A percentile compares a stretch with the other conserved stretches of the same genome.
Conservation (phyloP, 2,888 invertebrate genomes). For the Aradus depressus region DNA sequence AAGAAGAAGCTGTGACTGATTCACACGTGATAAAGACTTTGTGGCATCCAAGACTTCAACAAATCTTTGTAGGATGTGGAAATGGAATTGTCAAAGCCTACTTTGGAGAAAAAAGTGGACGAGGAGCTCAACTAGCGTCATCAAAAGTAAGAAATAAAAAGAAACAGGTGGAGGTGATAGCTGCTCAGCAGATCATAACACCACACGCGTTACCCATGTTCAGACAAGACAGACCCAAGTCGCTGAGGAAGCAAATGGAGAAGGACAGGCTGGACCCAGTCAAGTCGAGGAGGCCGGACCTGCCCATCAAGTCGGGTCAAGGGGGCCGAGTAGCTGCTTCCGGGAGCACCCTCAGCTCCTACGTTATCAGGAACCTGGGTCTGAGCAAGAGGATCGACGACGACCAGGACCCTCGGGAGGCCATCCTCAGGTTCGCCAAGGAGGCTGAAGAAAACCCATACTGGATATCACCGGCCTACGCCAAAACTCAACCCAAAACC, state of each 20-base stretch:
- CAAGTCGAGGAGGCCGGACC: constrained; percentile 68
- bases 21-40: constrained; percentile 76
- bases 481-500: constrained; percentile 74
- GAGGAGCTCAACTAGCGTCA: constrained; percentile 85
- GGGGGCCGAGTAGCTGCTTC: constrained; percentile 91
- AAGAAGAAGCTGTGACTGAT: constrained; percentile 62
- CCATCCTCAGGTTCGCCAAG: constrained; percentile 86
- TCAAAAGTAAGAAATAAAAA: constrained; percentile 67
- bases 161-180: constrained; percentile 74
- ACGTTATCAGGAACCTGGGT: constrained; percentile 89
- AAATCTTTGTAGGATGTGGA: constrained; percentile 84
- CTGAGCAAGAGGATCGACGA: constrained; percentile 83
- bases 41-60: constrained; percentile 98
- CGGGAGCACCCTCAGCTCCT: constrained; percentile 91
- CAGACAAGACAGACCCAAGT: constrained; percentile 78
- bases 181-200: constrained; percentile 87
- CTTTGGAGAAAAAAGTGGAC: constrained; percentile 78
- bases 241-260: constrained; percentile 80
- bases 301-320: constrained; percentile 70
- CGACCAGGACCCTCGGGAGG: constrained; percentile 85
- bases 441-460: constrained; percentile 93
- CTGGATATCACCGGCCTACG: constrained; percentile 89
- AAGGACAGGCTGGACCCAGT: constrained; percentile 80
- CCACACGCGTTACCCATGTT: constrained; percentile 93
- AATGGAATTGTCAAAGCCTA: constrained; percentile 82